These are phyloP conservation scores for Erebia epiphron DNA, from an alignment of 2,888 invertebrate genomes.

Conservation along the genomic window DNA sequence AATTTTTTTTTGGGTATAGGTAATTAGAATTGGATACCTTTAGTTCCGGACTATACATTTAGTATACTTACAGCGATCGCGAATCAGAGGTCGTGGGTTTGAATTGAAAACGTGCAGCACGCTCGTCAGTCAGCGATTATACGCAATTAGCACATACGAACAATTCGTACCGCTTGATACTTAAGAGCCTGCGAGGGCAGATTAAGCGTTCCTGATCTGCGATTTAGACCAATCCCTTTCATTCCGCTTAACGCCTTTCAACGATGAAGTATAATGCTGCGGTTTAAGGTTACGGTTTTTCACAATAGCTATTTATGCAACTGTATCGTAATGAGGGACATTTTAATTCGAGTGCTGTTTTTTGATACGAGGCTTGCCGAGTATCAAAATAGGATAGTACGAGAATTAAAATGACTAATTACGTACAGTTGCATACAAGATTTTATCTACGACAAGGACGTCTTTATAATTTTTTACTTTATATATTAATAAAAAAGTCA, in stretches of 20 bases:
- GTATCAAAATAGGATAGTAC: too few species aligned
- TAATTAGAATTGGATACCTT: background rate
- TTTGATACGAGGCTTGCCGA: too few species aligned
- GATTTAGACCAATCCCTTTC: slow-evolving; percentile 29
- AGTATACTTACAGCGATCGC: background rate
- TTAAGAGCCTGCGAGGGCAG: slow-evolving; percentile 22
- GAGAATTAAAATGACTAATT: too few species aligned
- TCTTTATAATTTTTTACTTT: too few species aligned
- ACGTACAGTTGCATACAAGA: too few species aligned
- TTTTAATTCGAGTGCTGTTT: too few species aligned
- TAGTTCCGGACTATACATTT: slow-evolving; percentile 15
- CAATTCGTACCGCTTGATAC: slow-evolving; percentile 43
- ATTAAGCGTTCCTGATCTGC: slow-evolving; percentile 35
- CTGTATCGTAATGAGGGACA: too few species aligned
- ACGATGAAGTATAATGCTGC: slow-evolving; percentile 11
- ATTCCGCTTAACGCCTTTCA: slow-evolving; percentile 20
- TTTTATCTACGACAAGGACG: too few species aligned
- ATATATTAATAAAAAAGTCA: too few species aligned
- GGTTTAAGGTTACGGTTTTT: background rate
- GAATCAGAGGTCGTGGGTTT: slow-evolving; percentile 42
- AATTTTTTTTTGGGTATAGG: too few species aligned
- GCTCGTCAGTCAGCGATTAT: slow-evolving; percentile 59
- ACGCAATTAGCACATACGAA: slow-evolving; percentile 54
- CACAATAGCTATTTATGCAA: too few species aligned
- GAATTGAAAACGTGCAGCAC: slow-evolving; percentile 66